Evolutionary conservation across 2,888 invertebrate species (phyloP).

Genomic region (Acrobasis consociella): DNA sequence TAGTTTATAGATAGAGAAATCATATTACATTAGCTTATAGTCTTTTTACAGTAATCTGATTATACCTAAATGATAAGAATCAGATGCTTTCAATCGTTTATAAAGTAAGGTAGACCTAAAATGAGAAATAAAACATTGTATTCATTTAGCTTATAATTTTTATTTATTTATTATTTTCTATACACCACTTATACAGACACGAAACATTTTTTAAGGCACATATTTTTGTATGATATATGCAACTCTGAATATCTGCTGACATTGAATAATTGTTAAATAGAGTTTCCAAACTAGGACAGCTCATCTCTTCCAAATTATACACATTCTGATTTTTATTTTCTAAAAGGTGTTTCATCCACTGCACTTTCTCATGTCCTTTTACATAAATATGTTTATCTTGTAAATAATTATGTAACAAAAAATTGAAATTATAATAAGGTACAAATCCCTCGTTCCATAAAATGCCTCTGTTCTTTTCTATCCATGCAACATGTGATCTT

Average conservation of each 20-base stretch:
- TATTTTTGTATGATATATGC: constrained; percentile 1
- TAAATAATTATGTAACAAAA: no score
- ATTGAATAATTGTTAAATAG: neutral
- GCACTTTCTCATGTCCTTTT: neutral
- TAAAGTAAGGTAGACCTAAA: no score
- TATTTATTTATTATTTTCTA: neutral
- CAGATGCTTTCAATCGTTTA: no score
- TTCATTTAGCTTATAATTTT: neutral
- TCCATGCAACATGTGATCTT: no score
- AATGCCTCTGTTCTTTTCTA: no score
- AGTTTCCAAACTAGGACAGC: constrained; percentile 1
- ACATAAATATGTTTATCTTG: neutral
- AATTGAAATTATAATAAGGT: no score
- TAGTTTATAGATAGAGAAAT: no score
- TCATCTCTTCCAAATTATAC: neutral
- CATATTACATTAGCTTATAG: no score
- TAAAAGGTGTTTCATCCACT: neutral
- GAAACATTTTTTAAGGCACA: constrained; percentile 17
- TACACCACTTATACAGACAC: constrained; percentile 2
- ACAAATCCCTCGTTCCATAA: no score
- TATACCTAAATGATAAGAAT: no score
- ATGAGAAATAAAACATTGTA: no score
- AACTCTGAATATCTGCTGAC: neutral
- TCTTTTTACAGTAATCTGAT: no score
- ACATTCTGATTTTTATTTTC: constrained; percentile 2